phyloP scores from a whole-genome alignment of 1,140 invertebrate species.

The Pantala flavescens region DNA sequence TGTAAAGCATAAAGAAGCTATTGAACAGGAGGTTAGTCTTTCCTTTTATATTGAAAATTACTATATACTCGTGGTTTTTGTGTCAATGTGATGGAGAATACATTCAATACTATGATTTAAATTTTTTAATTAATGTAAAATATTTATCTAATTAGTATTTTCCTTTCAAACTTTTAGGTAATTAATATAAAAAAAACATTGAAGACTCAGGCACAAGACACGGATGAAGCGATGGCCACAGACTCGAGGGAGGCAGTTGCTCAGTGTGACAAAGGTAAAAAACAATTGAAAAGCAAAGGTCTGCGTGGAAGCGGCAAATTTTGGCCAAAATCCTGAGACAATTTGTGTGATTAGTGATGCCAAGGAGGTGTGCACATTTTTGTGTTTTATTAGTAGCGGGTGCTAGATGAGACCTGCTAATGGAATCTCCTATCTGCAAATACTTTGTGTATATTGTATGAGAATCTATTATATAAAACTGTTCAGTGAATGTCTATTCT shows the following conservation, averaged over 20 bases:
- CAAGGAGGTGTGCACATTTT: not conserved
- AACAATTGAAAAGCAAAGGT: conserved; percentile 38
- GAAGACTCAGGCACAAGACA: conserved; percentile 59
- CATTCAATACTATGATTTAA: no score
- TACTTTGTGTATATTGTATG: not conserved
- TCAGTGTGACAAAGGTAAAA: conserved; percentile 34
- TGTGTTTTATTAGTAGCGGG: not conserved
- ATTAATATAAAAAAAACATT: conserved; percentile 69
- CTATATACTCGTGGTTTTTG: no score
- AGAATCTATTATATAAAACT: not conserved
- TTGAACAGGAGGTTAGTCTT: conserved; percentile 70
- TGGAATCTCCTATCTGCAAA: not conserved
- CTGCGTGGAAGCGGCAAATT: conserved; percentile 43
- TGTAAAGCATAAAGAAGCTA: conserved; percentile 65
- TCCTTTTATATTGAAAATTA: conserved; percentile 11
- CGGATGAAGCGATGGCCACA: conserved; percentile 46
- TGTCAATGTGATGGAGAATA: no score
- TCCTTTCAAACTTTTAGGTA: conserved; percentile 41
- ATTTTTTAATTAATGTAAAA: no score
- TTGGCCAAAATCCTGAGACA: conserved; percentile 42
- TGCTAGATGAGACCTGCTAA: not conserved
- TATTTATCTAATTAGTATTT: not conserved
- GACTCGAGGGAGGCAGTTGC: conserved; percentile 41
- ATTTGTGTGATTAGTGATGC: not conserved
- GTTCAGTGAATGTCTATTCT: not conserved